phyloP scores from a whole-genome alignment of 2,797 vertebrate genomes.

The Geotrypetes seraphini region DNA sequence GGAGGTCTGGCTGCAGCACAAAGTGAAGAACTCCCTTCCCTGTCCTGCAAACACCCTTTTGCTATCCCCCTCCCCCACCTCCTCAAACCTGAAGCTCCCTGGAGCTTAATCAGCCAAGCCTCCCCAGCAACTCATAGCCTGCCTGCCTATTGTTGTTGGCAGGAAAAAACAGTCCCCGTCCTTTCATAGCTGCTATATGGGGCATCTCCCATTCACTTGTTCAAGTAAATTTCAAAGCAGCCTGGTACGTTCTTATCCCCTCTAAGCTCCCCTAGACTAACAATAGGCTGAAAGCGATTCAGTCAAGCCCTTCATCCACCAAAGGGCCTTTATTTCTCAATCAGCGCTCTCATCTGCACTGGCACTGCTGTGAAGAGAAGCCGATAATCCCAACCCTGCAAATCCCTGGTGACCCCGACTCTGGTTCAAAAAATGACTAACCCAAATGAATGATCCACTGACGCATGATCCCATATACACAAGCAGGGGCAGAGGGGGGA shows the following conservation, averaged over 20 bases:
- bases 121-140: conserved; percentile 42
- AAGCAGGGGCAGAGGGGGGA: conserved; percentile 66
- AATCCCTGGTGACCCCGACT: conserved; percentile 62
- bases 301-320: conserved; percentile 89
- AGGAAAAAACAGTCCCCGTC: conserved; percentile 59
- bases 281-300: conserved; percentile 97
- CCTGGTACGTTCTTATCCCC: conserved; percentile 87
- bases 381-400: conserved; percentile 60
- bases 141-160: conserved; percentile 57
- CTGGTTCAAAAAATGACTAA: conserved; percentile 70
- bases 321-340: conserved; percentile 88
- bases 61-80: conserved; percentile 6
- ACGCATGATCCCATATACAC: conserved; percentile 78
- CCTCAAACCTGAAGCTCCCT: conserved; percentile 30
- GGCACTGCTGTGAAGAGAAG: conserved; percentile 61
- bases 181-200: conserved; percentile 69
- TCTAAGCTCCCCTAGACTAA: conserved; percentile 85
- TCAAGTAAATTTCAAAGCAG: conserved; percentile 94
- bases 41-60: conserved; percentile 17
- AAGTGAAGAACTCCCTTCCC: conserved; percentile 11
- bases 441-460: conserved; percentile 67
- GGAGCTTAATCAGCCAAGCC: conserved; percentile 57
- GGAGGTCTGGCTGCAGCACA: conserved; percentile 1
- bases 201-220: conserved; percentile 89
- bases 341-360: conserved; percentile 63